A percentile compares a stretch with the other conserved stretches of the same genome.
Evolutionary conservation across 1,140 invertebrate genomes (phyloP).

Genomic region (Aphelenchoides fujianensis): DNA sequence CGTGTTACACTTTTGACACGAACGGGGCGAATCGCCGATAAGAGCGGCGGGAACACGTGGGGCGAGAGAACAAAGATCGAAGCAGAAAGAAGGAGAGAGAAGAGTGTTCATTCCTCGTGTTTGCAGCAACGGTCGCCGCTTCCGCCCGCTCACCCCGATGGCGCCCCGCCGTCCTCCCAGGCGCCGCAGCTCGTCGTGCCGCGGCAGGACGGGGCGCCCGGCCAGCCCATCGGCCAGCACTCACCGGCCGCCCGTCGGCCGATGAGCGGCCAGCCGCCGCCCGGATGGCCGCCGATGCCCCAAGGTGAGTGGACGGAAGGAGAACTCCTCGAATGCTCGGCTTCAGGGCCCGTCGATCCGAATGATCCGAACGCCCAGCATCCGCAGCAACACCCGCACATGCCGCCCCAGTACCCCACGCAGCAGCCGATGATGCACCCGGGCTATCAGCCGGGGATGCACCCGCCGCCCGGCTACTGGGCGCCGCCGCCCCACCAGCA

Average conservation of each 20-base stretch:
- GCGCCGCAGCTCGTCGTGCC: not conserved
- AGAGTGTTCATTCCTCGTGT: not conserved
- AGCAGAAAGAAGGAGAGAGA: not conserved
- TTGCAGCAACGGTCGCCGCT: slow-evolving; percentile 12
- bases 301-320: not conserved
- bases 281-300: slow-evolving; percentile 6
- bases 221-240: not conserved
- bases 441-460: slow-evolving; percentile 2
- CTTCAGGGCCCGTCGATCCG: slow-evolving; percentile 5
- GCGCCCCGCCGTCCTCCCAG: not conserved
- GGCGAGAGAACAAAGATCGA: too few species aligned
- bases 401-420: not conserved
- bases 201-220: not conserved
- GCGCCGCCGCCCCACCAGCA: not conserved
- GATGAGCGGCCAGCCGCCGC: not conserved
- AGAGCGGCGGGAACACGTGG: too few species aligned
- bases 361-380: slow-evolving; percentile 7
- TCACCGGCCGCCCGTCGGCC: slow-evolving; percentile 5
- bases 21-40: too few species aligned
- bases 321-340: not conserved
- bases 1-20: too few species aligned
- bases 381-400: not conserved
- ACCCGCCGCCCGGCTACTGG: not conserved
- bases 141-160: not conserved
- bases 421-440: slow-evolving; percentile 5